Base-by-base conservation (phyloP, 2,888 invertebrate species). In the Drosophila parthenogenetica region DNA sequence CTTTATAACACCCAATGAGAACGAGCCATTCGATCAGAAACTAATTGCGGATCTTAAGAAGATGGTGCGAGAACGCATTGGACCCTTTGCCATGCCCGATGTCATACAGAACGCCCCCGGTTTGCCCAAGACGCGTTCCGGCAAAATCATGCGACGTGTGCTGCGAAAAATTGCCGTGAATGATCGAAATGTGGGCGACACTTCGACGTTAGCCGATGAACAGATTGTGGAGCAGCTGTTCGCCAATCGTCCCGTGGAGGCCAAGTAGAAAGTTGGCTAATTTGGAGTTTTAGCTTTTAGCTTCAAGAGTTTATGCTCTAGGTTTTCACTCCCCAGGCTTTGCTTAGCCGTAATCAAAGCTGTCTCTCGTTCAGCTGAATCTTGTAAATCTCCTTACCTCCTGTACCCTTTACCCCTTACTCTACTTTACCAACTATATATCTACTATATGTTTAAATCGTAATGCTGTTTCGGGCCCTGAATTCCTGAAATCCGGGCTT, bases 81-180 rank as follows among this genome's bases (percentile, higher is more conserved):
- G 99, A 45, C 97, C 99, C 0, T 98, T 99, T 92, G 99, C 99
- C 0, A 95, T 96, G 85, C 99, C 99, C 0, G 99, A 99, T 91
- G 95, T 96, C 39, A 95, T 99, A 64, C 99, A 99, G 81, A 95
- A 97, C 91, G 98, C 99, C 0, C 97, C 98, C 0, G 97, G 96
- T 0, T 93, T 99, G 73, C 99, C 99, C 0, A 99, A 99, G 93
- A 99, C 99, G 0, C 94, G 99, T 50, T 99, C 99, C 0, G 99
- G 99, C 2, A 99, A 99, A 93, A 99, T 99, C 69, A 99, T 99
- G 97, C 94, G 99, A 69, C 94, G 99, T 74, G 96, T 99, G 65
- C 93, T 99, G 69, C 94, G 98, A 73, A 98, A 99, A 93, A 95
- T 99, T 13, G 99, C 99, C 0, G 93, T 96, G 2, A 97, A 97